Evolutionary conservation across 2,888 invertebrate species (phyloP), one percentile per base, ranked within the genome.

Genomic region (Metacarcinus magister): DNA sequence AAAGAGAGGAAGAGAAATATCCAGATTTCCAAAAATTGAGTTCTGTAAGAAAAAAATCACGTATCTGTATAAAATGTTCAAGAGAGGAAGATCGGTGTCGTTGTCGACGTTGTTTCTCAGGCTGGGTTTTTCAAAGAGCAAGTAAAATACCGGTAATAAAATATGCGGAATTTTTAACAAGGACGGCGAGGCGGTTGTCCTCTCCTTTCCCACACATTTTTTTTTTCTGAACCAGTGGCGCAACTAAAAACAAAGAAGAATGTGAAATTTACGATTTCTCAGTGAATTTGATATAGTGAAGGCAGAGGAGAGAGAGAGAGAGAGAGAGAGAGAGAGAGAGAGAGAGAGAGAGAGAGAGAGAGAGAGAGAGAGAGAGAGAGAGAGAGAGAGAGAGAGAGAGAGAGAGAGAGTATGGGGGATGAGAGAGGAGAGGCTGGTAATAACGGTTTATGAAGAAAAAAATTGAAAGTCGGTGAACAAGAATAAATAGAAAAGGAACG

Each of bases 271-370:
- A 23, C 89, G 39, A 44, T 89, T 32, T 28, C 19, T 89, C 89
- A 44, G 39, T 44, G 1, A 44, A 43, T 5, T 8, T 28, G 32
- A 89, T 3, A 28, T 2, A 43, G 16, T 3, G 43, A 89, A 28
- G 13, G 89, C 2, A 8, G 28, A 28, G 23, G 5, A 28, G 89
- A 89, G 43, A 39, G 89, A 89, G 32, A 89, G 32, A 89, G 43
- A 89, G 89, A 39, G 32, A 89, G 43, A 89, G 89, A 39, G 43
- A 39, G 89, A 39, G 89, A 39, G 43, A 32, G 43, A 43, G 89
- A 89, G 89, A 89, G 89, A 89, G 89, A 89, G 89, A 89, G 89
- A 89, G 89, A 89, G 89, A 89, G 89, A 89, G 89, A 89, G 89
- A 89, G 89, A 89, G 89, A 89, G 89, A 89, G 89, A 89, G 82